Base-by-base conservation (phyloP, 2,888 invertebrate species). In the Lasioglossum calceatum region DNA sequence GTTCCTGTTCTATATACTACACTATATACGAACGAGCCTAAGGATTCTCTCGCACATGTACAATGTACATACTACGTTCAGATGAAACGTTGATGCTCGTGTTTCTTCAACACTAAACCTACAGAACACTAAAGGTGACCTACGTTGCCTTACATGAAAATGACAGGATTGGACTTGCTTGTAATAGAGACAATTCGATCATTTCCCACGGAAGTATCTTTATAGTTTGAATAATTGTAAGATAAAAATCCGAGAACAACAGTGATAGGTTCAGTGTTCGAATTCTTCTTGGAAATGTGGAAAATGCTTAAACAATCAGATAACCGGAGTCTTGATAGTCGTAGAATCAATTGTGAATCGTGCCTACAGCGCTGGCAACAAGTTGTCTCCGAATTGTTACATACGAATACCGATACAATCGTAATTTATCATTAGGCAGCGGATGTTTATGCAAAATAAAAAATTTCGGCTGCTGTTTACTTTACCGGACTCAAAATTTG, bases 1-100 rank as follows among this genome's bases (percentile, higher is more conserved):
- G 91, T 91, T 91, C 91, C 91, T 91, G 90, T 86, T 85, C 77
- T 82, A 80, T 79, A 39, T 79, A 39, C 67, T 42, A 79, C 84
- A 87, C 77, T 78, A 42, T 74, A 73, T 16, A 32, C 79, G 85
- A 85, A 86, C 76, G 80, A 88, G 75, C 86, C 77, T 81, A 87
- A 79, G 58, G 71, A 58, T 81, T 76, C 14, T 79, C 10, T 73
- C 71, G 58, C 67, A 73, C 76, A 78, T 79, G 76, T 81, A 79
- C 44, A 70, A 78, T 79, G 76, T 81, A 79, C 44, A 70, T 74
- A 42, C 16, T 36, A 36, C 4, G 12, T 23, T 67, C 54, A 61
- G 32, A 5, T n/a, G 47, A 64, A 14, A 36, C 7, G 27, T 76
- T 54, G 78, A 76, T 70, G 76, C 67, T 85, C 78, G 72, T 77